These are phyloP conservation scores for Diachasmimorpha longicaudata DNA, from an alignment of 1,140 invertebrate genomes.

Conservation along the genomic window DNA sequence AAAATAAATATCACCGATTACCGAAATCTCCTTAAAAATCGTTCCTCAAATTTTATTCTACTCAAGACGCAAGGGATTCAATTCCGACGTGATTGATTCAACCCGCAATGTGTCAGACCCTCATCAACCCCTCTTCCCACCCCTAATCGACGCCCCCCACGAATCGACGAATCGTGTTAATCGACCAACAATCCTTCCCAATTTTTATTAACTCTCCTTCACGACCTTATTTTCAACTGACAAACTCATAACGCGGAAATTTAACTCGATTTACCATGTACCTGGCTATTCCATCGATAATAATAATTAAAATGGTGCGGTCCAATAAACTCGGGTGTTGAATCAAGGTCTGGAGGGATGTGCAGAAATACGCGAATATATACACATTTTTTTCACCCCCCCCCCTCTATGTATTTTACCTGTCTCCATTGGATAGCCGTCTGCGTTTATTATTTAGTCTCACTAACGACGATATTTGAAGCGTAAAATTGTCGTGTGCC, in stretches of 20 bases:
- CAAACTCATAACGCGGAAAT: background rate
- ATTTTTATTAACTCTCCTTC: background rate
- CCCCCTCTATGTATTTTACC: constrained; percentile 1
- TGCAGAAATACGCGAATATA: background rate
- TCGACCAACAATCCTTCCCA: background rate
- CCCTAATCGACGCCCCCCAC: too few relatives aligned
- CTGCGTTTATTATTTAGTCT: constrained; percentile 18
- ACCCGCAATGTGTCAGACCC: too few relatives aligned
- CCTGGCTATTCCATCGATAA: constrained; percentile 18
- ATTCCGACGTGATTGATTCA: too few relatives aligned
- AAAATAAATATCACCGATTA: too few relatives aligned
- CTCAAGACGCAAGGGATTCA: too few relatives aligned
- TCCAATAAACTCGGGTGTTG: constrained; percentile 9
- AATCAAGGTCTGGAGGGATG: constrained; percentile 2
- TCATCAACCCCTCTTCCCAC: too few relatives aligned
- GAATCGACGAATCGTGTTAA: background rate
- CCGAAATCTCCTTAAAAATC: too few relatives aligned
- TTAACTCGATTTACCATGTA: background rate
- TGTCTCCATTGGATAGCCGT: constrained; percentile 5
- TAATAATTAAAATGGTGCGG: constrained; percentile 33
- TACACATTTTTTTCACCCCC: background rate
- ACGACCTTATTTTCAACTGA: background rate
- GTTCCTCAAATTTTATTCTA: too few relatives aligned
- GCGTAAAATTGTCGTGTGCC: constrained; percentile 16
- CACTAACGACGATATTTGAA: constrained; percentile 23